Percentiles rank a stretch among this genome's conserved stretches.
These are phyloP conservation scores for Platycheirus rosarum DNA, from an alignment of 2,888 invertebrate species.

Conservation along the genomic window DNA sequence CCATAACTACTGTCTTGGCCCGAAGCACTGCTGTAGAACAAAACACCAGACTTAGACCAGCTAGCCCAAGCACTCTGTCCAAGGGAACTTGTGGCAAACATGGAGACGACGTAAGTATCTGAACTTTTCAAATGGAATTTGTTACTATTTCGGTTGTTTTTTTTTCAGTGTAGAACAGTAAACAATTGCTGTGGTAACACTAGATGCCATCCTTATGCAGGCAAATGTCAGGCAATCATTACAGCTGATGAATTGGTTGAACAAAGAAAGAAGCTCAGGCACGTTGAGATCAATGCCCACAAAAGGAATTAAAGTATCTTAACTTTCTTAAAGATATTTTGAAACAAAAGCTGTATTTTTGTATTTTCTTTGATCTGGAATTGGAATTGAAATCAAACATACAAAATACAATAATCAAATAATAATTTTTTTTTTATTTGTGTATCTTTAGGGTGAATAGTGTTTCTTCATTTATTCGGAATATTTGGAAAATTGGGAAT, in stretches of 20 bases:
- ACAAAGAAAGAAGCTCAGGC: constrained; percentile 25
- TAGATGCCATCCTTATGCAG: constrained; percentile 8
- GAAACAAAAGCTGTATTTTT: too few relatives aligned
- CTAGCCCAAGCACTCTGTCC: neutral
- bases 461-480: too few relatives aligned
- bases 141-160: neutral
- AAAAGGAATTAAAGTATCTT: neutral
- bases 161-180: neutral
- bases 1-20: constrained; percentile 29
- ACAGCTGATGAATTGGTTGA: neutral
- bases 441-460: too few relatives aligned
- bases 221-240: constrained; percentile 15
- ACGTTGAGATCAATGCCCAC: constrained; percentile 36
- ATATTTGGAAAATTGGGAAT: too few relatives aligned
- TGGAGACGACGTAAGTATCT: constrained; percentile 14
- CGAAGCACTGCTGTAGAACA: constrained; percentile 9
- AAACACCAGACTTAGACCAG: neutral
- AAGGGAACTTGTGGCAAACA: constrained; percentile 23
- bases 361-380: too few relatives aligned
- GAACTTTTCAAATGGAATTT: neutral
- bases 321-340: too few relatives aligned
- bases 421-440: too few relatives aligned
- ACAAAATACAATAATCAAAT: too few relatives aligned
- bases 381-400: too few relatives aligned
- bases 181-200: constrained; percentile 4